phyloP scores from a whole-genome alignment of 2,113 vertebrate species.

The Eptesicus fuscus region DNA sequence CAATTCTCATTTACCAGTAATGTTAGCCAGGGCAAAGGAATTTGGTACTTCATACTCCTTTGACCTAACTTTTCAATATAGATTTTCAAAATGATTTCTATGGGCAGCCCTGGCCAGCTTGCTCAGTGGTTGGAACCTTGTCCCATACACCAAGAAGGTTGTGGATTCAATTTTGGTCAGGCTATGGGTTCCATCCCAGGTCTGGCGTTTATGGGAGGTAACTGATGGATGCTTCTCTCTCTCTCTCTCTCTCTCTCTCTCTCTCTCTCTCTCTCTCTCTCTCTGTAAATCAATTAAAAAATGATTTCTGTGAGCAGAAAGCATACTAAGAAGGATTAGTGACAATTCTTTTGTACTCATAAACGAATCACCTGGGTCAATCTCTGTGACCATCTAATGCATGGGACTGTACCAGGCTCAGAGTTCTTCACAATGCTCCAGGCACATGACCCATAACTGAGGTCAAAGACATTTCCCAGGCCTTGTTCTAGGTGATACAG shows the following conservation, averaged over 20 bases:
- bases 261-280: no score
- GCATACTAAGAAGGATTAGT: background rate
- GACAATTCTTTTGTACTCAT: background rate
- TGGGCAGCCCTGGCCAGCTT: background rate
- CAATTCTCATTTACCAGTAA: background rate
- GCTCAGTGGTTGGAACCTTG: background rate
- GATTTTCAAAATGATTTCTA: background rate
- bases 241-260: no score
- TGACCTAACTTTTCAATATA: background rate
- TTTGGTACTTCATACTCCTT: background rate
- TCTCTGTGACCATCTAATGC: background rate
- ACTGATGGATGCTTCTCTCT: background rate
- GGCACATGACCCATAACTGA: background rate
- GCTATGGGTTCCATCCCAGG: background rate
- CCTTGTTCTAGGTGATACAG: background rate
- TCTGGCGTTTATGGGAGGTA: background rate
- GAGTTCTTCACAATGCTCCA: background rate
- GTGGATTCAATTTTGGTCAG: background rate
- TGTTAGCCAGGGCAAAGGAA: background rate
- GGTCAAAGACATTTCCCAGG: background rate
- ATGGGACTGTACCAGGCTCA: background rate
- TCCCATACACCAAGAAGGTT: background rate
- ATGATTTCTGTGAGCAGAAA: background rate
- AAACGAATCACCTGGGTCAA: background rate
- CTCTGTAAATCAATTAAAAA: background rate